A percentile compares a stretch with the other conserved stretches of the same genome.
Conservation (phyloP, 2,888 invertebrate genomes). For the Helicoverpa assulta region DNA sequence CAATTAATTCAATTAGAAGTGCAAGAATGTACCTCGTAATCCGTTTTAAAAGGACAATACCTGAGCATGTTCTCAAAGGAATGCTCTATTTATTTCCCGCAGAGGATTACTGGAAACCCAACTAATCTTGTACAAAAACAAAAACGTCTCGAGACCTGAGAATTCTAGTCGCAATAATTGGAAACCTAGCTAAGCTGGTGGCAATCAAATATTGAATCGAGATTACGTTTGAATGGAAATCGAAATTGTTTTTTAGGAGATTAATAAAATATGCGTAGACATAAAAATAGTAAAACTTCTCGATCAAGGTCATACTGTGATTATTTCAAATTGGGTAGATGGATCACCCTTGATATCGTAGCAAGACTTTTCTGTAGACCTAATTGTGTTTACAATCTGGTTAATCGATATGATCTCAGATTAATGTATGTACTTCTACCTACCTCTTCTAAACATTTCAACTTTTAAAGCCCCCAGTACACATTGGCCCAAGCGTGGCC, state of each 20-base stretch:
- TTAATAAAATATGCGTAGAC: neutral
- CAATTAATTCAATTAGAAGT: neutral
- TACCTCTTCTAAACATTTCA: too few relatives aligned
- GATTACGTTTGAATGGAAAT: neutral
- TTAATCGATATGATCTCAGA: too few relatives aligned
- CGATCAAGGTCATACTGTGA: too few relatives aligned
- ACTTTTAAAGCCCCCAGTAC: too few relatives aligned
- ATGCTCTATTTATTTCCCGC: conserved; percentile 12
- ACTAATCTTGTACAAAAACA: conserved; percentile 13
- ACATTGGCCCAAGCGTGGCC: too few relatives aligned
- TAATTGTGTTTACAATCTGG: too few relatives aligned
- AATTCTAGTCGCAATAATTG: neutral
- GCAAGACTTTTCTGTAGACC: too few relatives aligned
- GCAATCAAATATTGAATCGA: neutral
- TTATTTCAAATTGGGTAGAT: too few relatives aligned
- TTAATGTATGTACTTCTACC: too few relatives aligned
- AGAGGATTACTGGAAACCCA: neutral
- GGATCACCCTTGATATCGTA: too few relatives aligned
- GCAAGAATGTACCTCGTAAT: neutral
- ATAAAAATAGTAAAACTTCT: too few relatives aligned
- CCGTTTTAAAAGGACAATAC: neutral
- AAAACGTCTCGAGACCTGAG: neutral
- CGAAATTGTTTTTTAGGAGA: neutral
- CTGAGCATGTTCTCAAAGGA: conserved; percentile 3
- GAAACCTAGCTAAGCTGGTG: conserved; percentile 2